phyloP scores from a whole-genome alignment of 2,113 vertebrate genomes.

The Okapia johnstoni region DNA sequence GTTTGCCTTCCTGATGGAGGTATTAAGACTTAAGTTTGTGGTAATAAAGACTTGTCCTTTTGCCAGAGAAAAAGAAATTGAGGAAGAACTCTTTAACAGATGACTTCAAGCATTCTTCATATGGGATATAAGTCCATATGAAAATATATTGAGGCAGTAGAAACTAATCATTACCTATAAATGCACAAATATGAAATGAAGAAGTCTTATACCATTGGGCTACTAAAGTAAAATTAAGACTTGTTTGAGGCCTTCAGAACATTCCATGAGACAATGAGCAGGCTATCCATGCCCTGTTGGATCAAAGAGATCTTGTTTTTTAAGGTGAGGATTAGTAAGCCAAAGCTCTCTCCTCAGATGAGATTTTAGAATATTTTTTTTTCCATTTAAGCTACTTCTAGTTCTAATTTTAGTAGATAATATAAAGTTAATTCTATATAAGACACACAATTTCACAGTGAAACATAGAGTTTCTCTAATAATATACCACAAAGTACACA shows the following conservation, averaged over 20 bases:
- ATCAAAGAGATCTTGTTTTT: not conserved
- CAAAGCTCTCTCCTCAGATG: not conserved
- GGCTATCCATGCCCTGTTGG: not conserved
- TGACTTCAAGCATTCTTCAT: not conserved
- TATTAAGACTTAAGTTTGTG: not conserved
- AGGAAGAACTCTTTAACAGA: constrained; percentile 18
- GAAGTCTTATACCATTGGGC: not conserved
- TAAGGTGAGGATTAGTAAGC: not conserved
- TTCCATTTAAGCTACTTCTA: not conserved
- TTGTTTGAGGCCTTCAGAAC: not conserved
- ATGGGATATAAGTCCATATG: not conserved
- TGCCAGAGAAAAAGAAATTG: not conserved
- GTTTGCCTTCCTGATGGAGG: not conserved
- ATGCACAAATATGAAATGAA: not conserved
- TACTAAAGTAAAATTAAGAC: not conserved
- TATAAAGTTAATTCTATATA: not conserved
- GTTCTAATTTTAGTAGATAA: not conserved
- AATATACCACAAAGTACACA: not conserved
- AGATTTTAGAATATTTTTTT: not conserved
- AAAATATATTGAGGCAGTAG: not conserved
- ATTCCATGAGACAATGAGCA: not conserved
- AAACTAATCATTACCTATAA: not conserved
- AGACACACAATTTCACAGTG: not conserved
- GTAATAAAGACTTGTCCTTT: not conserved
- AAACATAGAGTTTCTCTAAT: constrained; percentile 33